Conservation (phyloP, 1,140 invertebrate genomes). For the Bradynema listronoti region DNA sequence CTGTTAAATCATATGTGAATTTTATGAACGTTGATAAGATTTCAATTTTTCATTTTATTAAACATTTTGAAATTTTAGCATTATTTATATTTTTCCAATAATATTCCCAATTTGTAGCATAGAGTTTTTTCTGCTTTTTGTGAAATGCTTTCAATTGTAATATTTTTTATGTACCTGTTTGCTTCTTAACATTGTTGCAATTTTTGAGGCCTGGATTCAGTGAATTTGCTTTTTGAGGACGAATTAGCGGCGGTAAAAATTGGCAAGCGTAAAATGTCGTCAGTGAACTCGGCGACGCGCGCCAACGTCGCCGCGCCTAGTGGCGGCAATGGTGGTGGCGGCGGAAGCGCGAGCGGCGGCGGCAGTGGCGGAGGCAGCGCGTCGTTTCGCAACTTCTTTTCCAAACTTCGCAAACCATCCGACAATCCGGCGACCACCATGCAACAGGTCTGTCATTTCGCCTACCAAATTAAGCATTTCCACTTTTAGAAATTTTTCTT, state of each 20-base stretch:
- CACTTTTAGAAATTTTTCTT: too few species aligned
- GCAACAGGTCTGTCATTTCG: too few species aligned
- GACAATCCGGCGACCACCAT: conserved; percentile 29
- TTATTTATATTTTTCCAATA: too few species aligned
- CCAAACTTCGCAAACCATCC: conserved; percentile 44
- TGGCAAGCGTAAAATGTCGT: conserved; percentile 18
- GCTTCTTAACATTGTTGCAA: neutral
- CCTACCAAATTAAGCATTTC: too few species aligned
- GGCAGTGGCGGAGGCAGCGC: neutral
- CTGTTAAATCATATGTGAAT: too few species aligned
- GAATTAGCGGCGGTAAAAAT: conserved; percentile 32
- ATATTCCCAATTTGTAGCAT: too few species aligned
- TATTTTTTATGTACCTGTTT: too few species aligned
- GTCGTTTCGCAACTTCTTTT: conserved; percentile 37
- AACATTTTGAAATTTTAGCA: too few species aligned
- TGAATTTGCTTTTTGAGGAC: conserved; percentile 21
- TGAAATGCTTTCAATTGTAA: conserved; percentile 1
- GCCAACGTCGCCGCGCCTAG: neutral
- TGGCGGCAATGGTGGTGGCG: neutral
- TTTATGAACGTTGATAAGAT: too few species aligned
- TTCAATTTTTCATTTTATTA: too few species aligned
- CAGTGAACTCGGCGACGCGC: conserved; percentile 9
- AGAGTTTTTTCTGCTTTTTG: neutral
- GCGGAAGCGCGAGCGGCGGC: neutral
- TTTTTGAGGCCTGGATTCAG: too few species aligned